Evolutionary conservation across 2,113 vertebrate genomes (phyloP), one percentile per base, ranked within the genome.

Genomic region (Podocnemis expansa): DNA sequence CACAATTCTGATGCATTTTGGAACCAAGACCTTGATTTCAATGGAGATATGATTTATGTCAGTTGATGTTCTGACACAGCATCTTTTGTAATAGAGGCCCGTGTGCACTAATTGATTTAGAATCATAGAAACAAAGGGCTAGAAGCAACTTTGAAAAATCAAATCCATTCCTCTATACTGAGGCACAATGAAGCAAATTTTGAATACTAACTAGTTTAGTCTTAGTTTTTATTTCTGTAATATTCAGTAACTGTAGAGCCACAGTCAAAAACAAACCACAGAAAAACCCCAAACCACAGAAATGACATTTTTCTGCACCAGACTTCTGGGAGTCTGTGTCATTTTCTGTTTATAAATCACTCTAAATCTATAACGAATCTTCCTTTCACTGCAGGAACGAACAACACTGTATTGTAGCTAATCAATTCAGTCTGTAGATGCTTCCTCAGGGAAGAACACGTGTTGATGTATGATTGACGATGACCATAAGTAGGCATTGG

Each of bases 71-170:
- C 79, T 88, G 78, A 31, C 55, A 82, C 79, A 55, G 88, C 93
- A 88, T 90, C 70, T 91, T 94, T 83, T 89, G 79, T 87, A 93
- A 80, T 91, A 38, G 63, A 58, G 55, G 81, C 90, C 14, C 85
- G 63, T 19, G 78, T 91, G 38, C 38, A 96, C 90, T 91, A 94
- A 93, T 54, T 81, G 80, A 92, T 95, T 96, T 82, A 70, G n/a
- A 70, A n/a, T 67, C 17, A n/a, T 67, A 67, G 34, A 38, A 67
- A n/a, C n/a, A 70, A 10, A 38, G 34, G 63, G 10, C 2, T 10
- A 34, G 63, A 70, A 70, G 17, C 8, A 19, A 70, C n/a, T 4
- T 70, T 70, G 34, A n/a, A 3, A 67, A 4, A 6, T 67, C 34
- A 21, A 21, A 17, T n/a, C 63, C 63, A 67, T 10, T 16, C 63